These are phyloP conservation scores for Scytalopus superciliaris DNA, from an alignment of 2,113 vertebrate genomes.

Conservation along the genomic window DNA sequence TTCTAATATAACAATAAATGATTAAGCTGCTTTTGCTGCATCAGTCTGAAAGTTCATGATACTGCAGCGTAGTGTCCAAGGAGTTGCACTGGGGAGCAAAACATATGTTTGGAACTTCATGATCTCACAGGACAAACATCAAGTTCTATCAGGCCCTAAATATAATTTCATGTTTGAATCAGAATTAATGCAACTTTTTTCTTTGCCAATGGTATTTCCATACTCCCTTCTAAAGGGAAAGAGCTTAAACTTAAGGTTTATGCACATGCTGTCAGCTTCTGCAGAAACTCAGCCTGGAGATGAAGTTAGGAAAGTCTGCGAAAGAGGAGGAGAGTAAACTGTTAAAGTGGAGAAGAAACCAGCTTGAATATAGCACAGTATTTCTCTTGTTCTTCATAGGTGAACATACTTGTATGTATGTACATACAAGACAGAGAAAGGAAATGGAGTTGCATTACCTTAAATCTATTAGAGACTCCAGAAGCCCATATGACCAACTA, in stretches of 20 bases:
- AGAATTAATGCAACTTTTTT: neutral
- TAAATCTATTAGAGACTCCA: neutral
- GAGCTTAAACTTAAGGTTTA: neutral
- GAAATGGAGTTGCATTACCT: neutral
- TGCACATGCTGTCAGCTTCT: neutral
- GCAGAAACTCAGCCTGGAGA: neutral
- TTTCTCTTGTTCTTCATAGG: neutral
- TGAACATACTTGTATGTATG: neutral
- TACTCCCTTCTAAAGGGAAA: neutral
- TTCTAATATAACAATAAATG: neutral
- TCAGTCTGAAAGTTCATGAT: neutral
- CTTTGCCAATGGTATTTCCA: neutral
- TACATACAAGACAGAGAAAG: neutral
- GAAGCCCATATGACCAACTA: neutral
- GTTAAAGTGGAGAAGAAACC: neutral
- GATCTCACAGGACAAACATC: neutral
- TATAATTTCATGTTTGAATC: neutral
- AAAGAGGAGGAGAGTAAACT: neutral
- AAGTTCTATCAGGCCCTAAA: neutral
- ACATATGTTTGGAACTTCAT: fast-evolving
- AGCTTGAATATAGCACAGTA: neutral
- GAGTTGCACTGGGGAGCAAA: neutral
- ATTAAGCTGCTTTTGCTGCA: neutral
- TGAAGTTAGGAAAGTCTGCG: neutral
- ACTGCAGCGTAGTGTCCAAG: neutral